Evolutionary conservation across 1,140 invertebrate genomes (phyloP).

Genomic region (roundworm (Caenorhabditis elegans)): DNA sequence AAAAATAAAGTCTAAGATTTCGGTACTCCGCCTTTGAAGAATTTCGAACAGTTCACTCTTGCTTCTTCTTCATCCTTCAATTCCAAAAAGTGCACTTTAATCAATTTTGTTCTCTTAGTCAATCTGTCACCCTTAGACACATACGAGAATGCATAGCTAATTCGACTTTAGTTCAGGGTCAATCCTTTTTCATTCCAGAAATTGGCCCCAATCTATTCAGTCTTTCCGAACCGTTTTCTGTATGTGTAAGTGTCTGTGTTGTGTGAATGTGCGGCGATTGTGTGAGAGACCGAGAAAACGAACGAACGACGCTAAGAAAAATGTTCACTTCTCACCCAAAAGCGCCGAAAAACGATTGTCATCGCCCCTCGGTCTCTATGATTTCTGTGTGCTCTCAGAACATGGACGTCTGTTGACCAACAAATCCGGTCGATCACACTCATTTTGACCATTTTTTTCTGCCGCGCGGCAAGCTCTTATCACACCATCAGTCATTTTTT

Average conservation of each 20-base stretch:
- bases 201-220: constrained; percentile 15
- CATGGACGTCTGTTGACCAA: constrained; percentile 17
- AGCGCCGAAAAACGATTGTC: constrained; percentile 25
- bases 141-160: constrained; percentile 28
- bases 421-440: constrained; percentile 10
- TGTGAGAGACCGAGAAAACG: constrained; percentile 21
- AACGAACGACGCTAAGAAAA: constrained; percentile 10
- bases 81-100: no score
- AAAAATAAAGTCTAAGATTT: no score
- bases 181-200: constrained; percentile 31
- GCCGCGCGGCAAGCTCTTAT: background rate
- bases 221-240: constrained; percentile 9
- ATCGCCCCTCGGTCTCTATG: background rate
- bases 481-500: background rate
- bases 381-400: background rate
- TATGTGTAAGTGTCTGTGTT: constrained; percentile 11
- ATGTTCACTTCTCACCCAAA: constrained; percentile 24
- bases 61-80: no score
- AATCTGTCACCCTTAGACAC: background rate
- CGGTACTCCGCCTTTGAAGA: no score
- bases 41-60: background rate
- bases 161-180: constrained; percentile 29
- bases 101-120: background rate
- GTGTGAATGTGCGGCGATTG: constrained; percentile 3
- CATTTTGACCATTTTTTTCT: background rate